A percentile compares a stretch with the other conserved stretches of the same genome.
These are phyloP conservation scores for Carpatolechia fugitivella DNA, from an alignment of 2,888 invertebrate genomes.

Conservation along the genomic window DNA sequence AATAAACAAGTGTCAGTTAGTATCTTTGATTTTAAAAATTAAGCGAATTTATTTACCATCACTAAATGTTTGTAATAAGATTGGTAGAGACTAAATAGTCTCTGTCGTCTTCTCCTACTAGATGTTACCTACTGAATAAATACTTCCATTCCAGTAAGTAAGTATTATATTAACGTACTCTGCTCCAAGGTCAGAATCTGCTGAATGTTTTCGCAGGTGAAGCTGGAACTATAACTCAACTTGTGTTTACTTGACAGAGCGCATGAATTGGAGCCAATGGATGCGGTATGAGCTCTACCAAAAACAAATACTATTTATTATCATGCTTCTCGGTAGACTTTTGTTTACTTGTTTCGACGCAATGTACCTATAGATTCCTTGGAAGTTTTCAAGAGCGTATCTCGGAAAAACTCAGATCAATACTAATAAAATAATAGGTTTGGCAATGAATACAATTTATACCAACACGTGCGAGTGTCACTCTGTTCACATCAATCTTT, in stretches of 20 bases:
- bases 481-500: too few species aligned
- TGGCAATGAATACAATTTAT: too few species aligned
- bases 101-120: too few species aligned
- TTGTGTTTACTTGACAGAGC: slow-evolving; percentile 18
- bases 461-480: too few species aligned
- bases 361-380: slow-evolving; percentile 31
- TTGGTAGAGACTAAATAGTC: too few species aligned
- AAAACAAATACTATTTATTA: slow-evolving; percentile 21
- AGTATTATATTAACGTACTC: not conserved
- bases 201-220: slow-evolving; percentile 23
- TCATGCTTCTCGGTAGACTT: slow-evolving; percentile 15
- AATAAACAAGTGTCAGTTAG: too few species aligned
- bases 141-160: not conserved
- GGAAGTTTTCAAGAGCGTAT: slow-evolving; percentile 28
- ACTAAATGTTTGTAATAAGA: too few species aligned
- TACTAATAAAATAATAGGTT: too few species aligned
- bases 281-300: slow-evolving; percentile 6
- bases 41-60: too few species aligned
- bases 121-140: too few species aligned
- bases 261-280: slow-evolving; percentile 13
- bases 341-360: slow-evolving; percentile 21
- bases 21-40: too few species aligned
- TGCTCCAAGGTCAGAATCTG: slow-evolving; percentile 14
- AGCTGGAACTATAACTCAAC: slow-evolving; percentile 16
- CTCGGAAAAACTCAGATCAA: slow-evolving; percentile 5